These are phyloP conservation scores for Scylla paramamosain DNA, from an alignment of 1,140 invertebrate genomes.

Conservation along the genomic window DNA sequence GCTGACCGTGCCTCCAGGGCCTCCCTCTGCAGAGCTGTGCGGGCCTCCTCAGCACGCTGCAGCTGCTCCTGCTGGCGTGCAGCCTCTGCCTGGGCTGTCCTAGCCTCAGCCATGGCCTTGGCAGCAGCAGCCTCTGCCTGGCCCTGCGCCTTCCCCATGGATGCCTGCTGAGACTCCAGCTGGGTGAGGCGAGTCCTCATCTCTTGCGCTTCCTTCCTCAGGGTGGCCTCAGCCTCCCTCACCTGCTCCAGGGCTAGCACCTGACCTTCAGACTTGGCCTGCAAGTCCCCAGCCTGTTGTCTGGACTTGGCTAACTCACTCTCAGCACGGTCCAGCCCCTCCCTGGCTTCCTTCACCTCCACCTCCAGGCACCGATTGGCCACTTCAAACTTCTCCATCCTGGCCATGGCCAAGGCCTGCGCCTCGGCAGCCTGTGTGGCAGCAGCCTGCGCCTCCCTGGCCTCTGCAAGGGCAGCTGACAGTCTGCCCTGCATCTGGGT, in stretches of 20 bases:
- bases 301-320: conserved; percentile 31
- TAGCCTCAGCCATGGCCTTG: conserved; percentile 44
- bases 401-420: conserved; percentile 53
- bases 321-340: conserved; percentile 33
- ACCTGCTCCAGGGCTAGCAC: conserved; percentile 36
- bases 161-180: conserved; percentile 38
- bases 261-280: conserved; percentile 44
- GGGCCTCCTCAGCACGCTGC: conserved; percentile 59
- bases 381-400: conserved; percentile 61
- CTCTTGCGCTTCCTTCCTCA: conserved; percentile 51
- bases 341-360: conserved; percentile 30
- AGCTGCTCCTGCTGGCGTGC: conserved; percentile 70
- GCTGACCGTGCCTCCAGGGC: conserved; percentile 45
- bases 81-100: conserved; percentile 35
- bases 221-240: conserved; percentile 26
- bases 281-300: not conserved
- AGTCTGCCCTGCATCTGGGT: conserved; percentile 59
- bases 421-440: conserved; percentile 53
- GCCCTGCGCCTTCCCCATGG: conserved; percentile 30
- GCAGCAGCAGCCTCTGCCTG: conserved; percentile 52
- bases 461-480: conserved; percentile 31
- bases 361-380: conserved; percentile 58
- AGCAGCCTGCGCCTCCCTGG: conserved; percentile 45
- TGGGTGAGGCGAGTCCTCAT: conserved; percentile 35
- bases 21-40: conserved; percentile 67